phyloP scores from a whole-genome alignment of 2,888 invertebrate genomes.

The Temnothorax unifasciatus region DNA sequence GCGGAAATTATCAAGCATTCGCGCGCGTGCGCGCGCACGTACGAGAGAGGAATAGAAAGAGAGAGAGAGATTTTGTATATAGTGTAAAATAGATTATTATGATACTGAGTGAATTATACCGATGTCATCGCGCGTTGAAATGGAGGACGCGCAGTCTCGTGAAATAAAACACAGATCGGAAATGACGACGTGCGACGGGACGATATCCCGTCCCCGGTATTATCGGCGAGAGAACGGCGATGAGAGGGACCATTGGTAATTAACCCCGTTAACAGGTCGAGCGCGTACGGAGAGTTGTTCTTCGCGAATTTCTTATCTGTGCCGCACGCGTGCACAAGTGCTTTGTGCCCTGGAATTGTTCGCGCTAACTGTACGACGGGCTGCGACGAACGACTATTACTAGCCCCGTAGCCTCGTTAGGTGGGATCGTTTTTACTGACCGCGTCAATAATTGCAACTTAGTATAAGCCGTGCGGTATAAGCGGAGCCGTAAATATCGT shows the following conservation, averaged over 20 bases:
- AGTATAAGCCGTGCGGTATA: slow-evolving; percentile 64
- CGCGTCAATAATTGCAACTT: slow-evolving; percentile 73
- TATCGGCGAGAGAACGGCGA: neutral
- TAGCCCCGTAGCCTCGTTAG: slow-evolving; percentile 49
- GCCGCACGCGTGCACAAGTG: slow-evolving; percentile 18
- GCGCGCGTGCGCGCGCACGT: neutral
- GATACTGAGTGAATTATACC: slow-evolving; percentile 22
- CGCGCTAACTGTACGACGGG: slow-evolving; percentile 20
- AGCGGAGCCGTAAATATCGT: slow-evolving; percentile 68
- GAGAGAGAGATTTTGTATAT: slow-evolving; percentile 16
- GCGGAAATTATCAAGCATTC: slow-evolving; percentile 44
- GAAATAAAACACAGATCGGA: slow-evolving; percentile 9
- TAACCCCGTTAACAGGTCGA: slow-evolving; percentile 30
- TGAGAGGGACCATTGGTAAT: slow-evolving; percentile 40
- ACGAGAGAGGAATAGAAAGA: neutral
- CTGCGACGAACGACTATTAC: slow-evolving; percentile 62
- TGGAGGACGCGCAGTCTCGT: neutral
- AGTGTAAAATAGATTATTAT: slow-evolving; percentile 34
- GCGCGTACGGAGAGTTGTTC: slow-evolving; percentile 19
- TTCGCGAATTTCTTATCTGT: slow-evolving; percentile 40
- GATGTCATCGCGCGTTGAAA: neutral
- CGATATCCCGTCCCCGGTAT: neutral
- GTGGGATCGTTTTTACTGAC: slow-evolving; percentile 63
- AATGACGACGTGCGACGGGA: neutral
- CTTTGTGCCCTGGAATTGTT: slow-evolving; percentile 26